Conservation (phyloP, 2,113 vertebrate species). For the Calypte anna region DNA sequence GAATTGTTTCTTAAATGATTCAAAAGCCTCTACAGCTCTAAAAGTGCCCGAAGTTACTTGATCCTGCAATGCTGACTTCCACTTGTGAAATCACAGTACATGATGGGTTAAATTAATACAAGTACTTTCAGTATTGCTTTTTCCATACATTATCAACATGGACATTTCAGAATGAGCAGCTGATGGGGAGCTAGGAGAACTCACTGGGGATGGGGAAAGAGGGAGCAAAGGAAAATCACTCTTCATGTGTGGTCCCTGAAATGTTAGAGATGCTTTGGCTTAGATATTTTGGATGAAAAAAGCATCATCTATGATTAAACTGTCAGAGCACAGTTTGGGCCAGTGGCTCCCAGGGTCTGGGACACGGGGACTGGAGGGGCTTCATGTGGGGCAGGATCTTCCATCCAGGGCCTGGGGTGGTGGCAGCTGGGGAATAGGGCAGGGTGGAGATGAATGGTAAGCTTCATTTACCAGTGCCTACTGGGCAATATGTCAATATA, state of each 20-base stretch:
- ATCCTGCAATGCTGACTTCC: not conserved
- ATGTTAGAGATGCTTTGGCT: not conserved
- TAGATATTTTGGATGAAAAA: not conserved
- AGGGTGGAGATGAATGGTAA: not conserved
- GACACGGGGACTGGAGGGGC: accelerated
- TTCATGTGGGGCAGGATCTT: not conserved
- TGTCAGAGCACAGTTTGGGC: not conserved
- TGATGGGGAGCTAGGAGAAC: not conserved
- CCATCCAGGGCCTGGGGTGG: not conserved
- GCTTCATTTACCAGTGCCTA: not conserved
- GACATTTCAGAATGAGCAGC: not conserved
- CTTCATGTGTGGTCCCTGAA: not conserved
- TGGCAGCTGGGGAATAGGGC: not conserved
- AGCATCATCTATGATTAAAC: not conserved
- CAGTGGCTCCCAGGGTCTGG: not conserved
- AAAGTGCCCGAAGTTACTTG: constrained; percentile 12
- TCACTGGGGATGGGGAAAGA: not conserved
- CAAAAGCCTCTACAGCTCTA: constrained; percentile 14
- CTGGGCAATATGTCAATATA: not conserved
- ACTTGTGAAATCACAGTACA: not conserved
- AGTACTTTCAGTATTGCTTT: not conserved
- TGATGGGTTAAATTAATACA: not conserved
- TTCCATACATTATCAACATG: not conserved
- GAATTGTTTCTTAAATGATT: not conserved
- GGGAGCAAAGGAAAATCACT: not conserved